Evolutionary conservation across 2,797 vertebrate genomes (phyloP), one percentile per base, ranked within the genome.

Genomic region (Chelmon rostratus): DNA sequence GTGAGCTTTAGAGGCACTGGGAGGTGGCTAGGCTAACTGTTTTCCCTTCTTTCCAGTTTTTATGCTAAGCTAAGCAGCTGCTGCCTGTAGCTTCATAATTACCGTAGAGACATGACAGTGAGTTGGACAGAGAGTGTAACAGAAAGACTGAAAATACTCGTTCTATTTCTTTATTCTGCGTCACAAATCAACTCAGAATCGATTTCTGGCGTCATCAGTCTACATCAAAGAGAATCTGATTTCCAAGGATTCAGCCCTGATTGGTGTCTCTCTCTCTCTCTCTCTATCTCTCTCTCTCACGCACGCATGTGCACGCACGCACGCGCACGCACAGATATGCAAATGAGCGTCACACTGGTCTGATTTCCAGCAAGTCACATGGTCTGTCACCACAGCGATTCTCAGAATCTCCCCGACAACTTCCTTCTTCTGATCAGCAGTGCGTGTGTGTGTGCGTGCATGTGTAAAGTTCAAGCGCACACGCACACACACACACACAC

Each of bases 281-380:
- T n/a, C n/a, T n/a, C n/a, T n/a, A n/a, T n/a, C n/a, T n/a, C n/a
- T n/a, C n/a, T n/a, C n/a, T n/a, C n/a, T n/a, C n/a, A 28, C 18
- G 59, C 5, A 23, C 50, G 33, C 31, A 47, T 42, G 35, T 35
- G 73, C 54, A 54, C 54, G 37, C 46, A 31, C 53, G 46, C 59
- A 31, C 50, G 28, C 31, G 47, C 50, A 42, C 37, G 79, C 54
- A 54, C 46, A 37, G 2, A 65, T 92, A 94, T 95, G 94, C 80
- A 95, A 95, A 96, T 93, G 69, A 93, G 87, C 40, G 18, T 25
- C 42, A 76, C 66, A 73, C 57, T 28, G 76, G 75, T 82, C 40
- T 19, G 65, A 63, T 79, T 96, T 96, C 94, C 96, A 93, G 94
- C 88, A 95, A 95, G 94, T 97, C 96, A 96, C 94, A 87, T 96